phyloP scores from a whole-genome alignment of 2,797 vertebrate genomes.

The Merluccius polli region DNA sequence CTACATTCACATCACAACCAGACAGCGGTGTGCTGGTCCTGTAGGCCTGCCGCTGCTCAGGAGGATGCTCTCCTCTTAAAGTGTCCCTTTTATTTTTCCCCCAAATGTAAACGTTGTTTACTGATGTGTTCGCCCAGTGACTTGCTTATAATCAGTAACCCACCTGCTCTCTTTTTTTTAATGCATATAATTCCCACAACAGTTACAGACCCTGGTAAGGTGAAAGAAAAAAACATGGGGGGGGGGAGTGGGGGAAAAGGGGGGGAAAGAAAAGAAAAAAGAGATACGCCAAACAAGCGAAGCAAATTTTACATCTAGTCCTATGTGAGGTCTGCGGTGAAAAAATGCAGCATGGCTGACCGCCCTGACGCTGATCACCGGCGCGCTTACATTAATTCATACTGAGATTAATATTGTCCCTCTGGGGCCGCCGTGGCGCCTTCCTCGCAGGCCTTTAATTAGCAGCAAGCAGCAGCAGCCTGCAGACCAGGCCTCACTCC shows the following conservation, averaged over 20 bases:
- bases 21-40: neutral
- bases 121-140: too few species aligned
- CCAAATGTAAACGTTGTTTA: too few species aligned
- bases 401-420: conserved; percentile 59
- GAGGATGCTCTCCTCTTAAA: too few species aligned
- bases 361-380: conserved; percentile 53
- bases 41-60: too few species aligned
- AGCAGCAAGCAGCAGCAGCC: conserved; percentile 43
- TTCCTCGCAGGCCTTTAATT: conserved; percentile 55
- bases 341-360: conserved; percentile 56
- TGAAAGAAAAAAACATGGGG: too few species aligned
- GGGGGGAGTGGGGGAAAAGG: too few species aligned
- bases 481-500: conserved; percentile 35
- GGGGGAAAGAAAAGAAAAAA: neutral
- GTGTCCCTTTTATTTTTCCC: too few species aligned
- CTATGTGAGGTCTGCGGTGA: conserved; percentile 44
- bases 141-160: too few species aligned
- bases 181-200: too few species aligned
- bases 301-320: conserved; percentile 39
- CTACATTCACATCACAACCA: neutral
- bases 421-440: conserved; percentile 47
- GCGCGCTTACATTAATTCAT: conserved; percentile 61
- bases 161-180: too few species aligned
- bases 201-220: too few species aligned
- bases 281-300: too few species aligned